Base-by-base conservation (phyloP, 2,113 vertebrate species). In the Myotis lucifugus region DNA sequence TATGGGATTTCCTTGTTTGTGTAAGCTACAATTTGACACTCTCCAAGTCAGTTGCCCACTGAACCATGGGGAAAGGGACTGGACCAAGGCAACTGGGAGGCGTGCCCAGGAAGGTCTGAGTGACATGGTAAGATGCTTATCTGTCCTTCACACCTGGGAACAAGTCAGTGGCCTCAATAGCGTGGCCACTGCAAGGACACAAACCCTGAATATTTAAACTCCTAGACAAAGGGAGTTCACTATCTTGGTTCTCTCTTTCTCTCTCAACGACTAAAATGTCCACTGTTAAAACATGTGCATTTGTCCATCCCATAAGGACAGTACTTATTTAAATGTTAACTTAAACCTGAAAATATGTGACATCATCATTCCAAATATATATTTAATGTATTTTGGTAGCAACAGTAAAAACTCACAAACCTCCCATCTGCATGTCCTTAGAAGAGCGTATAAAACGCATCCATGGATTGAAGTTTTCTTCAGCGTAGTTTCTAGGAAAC, bases 401-500 rank as follows among this genome's bases (percentile, higher is more conserved):
- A 79, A 77, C 9, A 42, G 29, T 82, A 34, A 91, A 92, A 73
- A 93, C 12, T 69, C 70, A 79, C 21, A 91, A 85, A 50, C 74
- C 18, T 74, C 46, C 82, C 91, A 94, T 90, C 70, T 95, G 97
- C 66, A 93, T 1, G 6, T 92, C 61, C 86, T 93, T 79, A 93
- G 25, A 92, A 54, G 64, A 81, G 48, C 25, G 48, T 72, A 82
- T 19, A 89, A 94, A 95, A 91, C 70, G 89, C 91, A 93, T 94
- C 95, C 95, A 70, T 89, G 66, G 85, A 78, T 48, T 86, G 32
- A 96, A 91, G 87, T 96, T 95, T 86, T 86, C 83, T 94, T 96
- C 86, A 85, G 29, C 88, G 85, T 95, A 81, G 96, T 95, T 96
- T 97, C 97, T 93, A 97, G 97, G 93, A 97, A 97, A 95, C 96